These are phyloP conservation scores for Macrosiphum euphorbiae DNA, from an alignment of 2,888 invertebrate genomes.

Conservation along the genomic window DNA sequence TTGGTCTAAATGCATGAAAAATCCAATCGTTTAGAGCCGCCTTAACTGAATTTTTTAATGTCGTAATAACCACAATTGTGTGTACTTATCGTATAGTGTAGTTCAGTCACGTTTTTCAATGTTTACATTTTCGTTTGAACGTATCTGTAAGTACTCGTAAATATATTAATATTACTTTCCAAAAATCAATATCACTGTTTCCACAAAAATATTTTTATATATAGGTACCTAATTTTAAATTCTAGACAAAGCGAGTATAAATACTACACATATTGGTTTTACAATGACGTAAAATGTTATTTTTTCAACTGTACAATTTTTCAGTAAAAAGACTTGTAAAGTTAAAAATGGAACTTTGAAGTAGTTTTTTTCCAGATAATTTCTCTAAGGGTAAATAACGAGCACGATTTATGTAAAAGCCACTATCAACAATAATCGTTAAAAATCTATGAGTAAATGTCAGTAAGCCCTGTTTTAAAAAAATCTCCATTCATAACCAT, in stretches of 20 bases:
- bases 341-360: neutral
- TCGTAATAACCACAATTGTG: neutral
- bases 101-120: neutral
- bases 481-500: neutral
- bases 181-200: neutral
- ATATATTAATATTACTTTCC: neutral
- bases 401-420: neutral
- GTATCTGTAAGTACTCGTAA: neutral
- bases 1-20: too few relatives aligned
- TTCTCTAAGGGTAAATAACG: neutral
- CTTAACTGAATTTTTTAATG: neutral
- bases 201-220: neutral
- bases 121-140: neutral
- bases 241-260: neutral
- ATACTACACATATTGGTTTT: neutral
- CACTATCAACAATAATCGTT: neutral
- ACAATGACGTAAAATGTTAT: neutral
- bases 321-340: neutral
- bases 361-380: neutral
- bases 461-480: neutral
- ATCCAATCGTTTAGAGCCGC: too few relatives aligned
- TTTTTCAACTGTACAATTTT: neutral
- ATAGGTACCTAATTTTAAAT: neutral
- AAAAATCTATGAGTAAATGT: neutral
- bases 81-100: neutral